Evolutionary conservation across 2,797 vertebrate species (phyloP).

Genomic region (Catharus ustulatus): DNA sequence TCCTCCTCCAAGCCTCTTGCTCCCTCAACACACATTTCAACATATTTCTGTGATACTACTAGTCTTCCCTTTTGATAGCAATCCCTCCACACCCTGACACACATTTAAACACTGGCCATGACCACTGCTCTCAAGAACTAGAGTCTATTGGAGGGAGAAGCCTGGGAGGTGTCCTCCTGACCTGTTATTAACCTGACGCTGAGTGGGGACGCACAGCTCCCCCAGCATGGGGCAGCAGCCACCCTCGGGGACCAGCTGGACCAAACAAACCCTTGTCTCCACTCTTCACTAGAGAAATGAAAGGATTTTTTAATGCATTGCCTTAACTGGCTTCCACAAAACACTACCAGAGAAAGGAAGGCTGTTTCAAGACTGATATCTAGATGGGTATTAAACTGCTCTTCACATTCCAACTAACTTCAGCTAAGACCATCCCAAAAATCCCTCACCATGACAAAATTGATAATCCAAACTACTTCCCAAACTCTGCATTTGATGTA

Average conservation of each 20-base stretch:
- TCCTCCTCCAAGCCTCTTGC: background rate
- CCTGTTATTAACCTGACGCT: background rate
- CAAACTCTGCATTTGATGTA: background rate
- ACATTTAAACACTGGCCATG: background rate
- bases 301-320: background rate
- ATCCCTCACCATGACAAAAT: accelerated
- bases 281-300: background rate
- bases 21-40: background rate
- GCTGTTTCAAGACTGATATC: background rate
- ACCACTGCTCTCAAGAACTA: background rate
- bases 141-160: background rate
- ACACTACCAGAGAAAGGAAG: background rate
- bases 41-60: background rate
- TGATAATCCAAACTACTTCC: background rate
- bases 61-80: background rate
- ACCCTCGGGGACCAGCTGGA: accelerated
- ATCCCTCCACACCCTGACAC: background rate
- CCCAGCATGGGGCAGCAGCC: background rate
- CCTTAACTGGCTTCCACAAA: background rate
- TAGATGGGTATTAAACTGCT: background rate
- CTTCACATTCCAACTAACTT: background rate
- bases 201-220: accelerated
- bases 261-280: background rate
- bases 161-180: background rate
- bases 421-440: background rate